Percentiles rank a stretch among this genome's conserved stretches.
Conservation (phyloP, 2,113 vertebrate species). For the Atractosteus spatula region DNA sequence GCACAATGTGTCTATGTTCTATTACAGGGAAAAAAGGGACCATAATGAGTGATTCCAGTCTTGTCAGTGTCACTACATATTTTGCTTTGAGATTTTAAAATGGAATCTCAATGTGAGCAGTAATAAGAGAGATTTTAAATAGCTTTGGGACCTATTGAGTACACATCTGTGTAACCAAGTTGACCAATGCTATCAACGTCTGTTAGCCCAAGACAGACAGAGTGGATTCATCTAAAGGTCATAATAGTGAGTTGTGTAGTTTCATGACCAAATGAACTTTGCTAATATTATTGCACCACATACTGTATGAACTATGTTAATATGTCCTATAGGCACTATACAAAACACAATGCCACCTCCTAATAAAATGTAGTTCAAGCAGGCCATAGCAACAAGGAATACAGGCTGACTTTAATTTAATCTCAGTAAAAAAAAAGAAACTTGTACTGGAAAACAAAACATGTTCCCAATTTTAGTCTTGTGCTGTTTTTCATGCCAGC, state of each 20-base stretch:
- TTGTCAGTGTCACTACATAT: conserved; percentile 1
- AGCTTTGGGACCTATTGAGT: conserved; percentile 40
- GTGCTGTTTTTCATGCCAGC: background rate
- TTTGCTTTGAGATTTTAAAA: conserved; percentile 22
- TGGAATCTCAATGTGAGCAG: conserved; percentile 8
- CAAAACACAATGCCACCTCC: background rate
- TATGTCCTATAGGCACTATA: background rate
- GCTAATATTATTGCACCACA: conserved; percentile 47
- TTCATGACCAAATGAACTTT: conserved; percentile 41
- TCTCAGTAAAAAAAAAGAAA: background rate
- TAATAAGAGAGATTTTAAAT: conserved; percentile 25
- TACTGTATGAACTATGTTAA: conserved; percentile 28
- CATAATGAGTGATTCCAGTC: background rate
- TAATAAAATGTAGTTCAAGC: background rate
- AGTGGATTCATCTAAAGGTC: conserved; percentile 47
- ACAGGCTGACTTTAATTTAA: background rate
- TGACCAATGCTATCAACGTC: conserved; percentile 35
- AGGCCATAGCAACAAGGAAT: background rate
- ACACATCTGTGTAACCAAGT: conserved; percentile 38
- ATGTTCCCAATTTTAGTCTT: background rate
- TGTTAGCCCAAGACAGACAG: conserved; percentile 46
- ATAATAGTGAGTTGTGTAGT: conserved; percentile 38
- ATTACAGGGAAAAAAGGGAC: background rate
- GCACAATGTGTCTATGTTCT: too few species aligned
- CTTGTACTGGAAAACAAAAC: background rate